Conservation (phyloP, 2,797 vertebrate species). For the Xiphorhynchus erythropygius region DNA sequence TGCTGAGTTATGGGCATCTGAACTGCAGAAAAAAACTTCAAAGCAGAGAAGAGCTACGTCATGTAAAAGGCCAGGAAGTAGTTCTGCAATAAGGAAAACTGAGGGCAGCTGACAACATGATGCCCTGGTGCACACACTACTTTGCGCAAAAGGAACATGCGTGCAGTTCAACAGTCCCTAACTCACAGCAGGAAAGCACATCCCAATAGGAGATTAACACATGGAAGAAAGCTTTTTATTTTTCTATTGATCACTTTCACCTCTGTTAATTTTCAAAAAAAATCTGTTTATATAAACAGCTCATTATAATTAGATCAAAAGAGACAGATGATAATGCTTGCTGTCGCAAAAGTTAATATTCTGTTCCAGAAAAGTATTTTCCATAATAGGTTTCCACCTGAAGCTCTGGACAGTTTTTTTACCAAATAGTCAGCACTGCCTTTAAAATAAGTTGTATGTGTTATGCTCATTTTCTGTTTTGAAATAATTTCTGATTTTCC, state of each 20-base stretch:
- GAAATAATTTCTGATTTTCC: neutral
- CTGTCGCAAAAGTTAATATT: neutral
- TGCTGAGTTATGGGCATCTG: neutral
- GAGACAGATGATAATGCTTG: neutral
- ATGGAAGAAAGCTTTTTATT: neutral
- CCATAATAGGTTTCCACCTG: neutral
- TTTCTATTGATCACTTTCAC: neutral
- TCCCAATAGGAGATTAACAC: neutral
- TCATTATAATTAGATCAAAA: neutral
- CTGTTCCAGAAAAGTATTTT: neutral
- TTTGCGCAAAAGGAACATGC: rapidly evolving
- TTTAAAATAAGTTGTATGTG: neutral
- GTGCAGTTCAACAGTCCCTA: neutral
- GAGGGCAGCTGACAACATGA: neutral
- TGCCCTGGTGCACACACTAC: rapidly evolving
- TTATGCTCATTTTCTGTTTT: neutral
- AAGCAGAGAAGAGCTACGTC: neutral
- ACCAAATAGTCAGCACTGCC: neutral
- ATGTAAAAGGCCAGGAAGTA: neutral
- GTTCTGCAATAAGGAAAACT: neutral
- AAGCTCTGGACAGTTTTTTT: neutral
- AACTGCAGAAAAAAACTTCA: neutral
- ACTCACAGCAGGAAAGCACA: rapidly evolving
- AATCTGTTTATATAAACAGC: neutral
- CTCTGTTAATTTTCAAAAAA: neutral